Conservation (phyloP, 2,797 vertebrate species). For the Mareca strepera region DNA sequence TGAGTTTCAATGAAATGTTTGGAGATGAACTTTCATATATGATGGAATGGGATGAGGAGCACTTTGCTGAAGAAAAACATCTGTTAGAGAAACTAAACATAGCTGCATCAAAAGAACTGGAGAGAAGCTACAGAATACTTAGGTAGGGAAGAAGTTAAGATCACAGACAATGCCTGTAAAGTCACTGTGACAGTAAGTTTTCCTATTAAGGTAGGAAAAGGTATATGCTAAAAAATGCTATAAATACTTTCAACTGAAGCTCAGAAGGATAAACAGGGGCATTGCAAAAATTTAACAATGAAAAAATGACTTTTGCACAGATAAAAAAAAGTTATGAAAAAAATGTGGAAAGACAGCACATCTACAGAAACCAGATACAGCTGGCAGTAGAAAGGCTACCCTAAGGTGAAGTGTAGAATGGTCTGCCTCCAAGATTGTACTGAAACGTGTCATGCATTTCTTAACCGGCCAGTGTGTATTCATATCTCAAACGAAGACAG, state of each 20-base stretch:
- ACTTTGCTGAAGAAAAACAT: slow-evolving; percentile 25
- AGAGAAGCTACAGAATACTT: neutral
- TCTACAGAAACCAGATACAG: neutral
- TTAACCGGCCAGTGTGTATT: neutral
- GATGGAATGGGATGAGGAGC: slow-evolving; percentile 1
- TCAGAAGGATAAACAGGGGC: neutral
- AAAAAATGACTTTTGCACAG: neutral
- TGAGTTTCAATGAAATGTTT: neutral
- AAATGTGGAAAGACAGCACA: neutral
- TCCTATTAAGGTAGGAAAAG: slow-evolving; percentile 2
- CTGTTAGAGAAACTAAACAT: slow-evolving; percentile 21
- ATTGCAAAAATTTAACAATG: neutral
- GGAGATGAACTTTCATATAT: slow-evolving; percentile 3
- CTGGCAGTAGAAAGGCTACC: neutral
- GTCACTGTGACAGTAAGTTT: neutral
- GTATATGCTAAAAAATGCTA: neutral
- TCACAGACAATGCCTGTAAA: neutral
- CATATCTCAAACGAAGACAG: neutral
- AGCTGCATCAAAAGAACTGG: neutral
- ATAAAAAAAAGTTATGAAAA: neutral
- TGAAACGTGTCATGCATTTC: neutral
- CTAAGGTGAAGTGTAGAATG: neutral
- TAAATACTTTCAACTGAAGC: neutral
- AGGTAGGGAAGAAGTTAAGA: slow-evolving; percentile 6
- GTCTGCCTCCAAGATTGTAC: neutral